A percentile compares a stretch with the other conserved stretches of the same genome.
Evolutionary conservation across 37 sponge, comb jelly and placozoan species (phyloP).

Genomic region (Agelas oroides): DNA sequence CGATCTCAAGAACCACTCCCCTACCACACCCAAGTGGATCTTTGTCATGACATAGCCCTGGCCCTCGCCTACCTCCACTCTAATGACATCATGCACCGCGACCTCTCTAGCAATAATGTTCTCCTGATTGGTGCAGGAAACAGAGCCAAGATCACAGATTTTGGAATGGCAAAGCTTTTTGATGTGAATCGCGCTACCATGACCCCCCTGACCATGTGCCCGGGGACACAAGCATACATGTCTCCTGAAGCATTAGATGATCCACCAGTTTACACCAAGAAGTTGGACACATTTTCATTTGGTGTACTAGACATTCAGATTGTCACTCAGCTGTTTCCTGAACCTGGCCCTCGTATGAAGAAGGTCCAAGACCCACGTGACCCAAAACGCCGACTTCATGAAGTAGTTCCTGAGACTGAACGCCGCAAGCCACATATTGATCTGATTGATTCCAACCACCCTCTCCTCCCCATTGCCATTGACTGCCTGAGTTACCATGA

Average conservation of each 20-base stretch:
- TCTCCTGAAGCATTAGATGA: neutral
- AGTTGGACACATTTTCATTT: neutral
- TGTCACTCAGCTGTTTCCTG: neutral
- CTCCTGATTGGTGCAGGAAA: neutral
- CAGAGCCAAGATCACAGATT: neutral
- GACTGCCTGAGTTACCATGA: neutral
- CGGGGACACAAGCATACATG: constrained; percentile 6
- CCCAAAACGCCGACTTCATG: neutral
- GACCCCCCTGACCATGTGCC: neutral
- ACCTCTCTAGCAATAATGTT: constrained; percentile 8
- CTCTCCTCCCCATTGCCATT: neutral
- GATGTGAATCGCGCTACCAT: too few relatives aligned
- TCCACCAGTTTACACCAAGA: constrained; percentile 6
- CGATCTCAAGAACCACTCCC: too few relatives aligned
- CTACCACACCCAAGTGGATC: too few relatives aligned
- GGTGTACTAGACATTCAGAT: neutral
- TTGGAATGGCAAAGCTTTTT: constrained; percentile 3
- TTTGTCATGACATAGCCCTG: too few relatives aligned
- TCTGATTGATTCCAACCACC: neutral
- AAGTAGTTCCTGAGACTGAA: neutral
- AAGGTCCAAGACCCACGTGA: neutral
- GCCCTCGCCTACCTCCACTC: too few relatives aligned
- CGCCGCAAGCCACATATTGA: neutral
- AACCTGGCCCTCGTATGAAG: neutral
- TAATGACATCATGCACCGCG: constrained; percentile 5